These are phyloP conservation scores for Seira musarum DNA, from an alignment of 2,888 invertebrate species.

Conservation along the genomic window DNA sequence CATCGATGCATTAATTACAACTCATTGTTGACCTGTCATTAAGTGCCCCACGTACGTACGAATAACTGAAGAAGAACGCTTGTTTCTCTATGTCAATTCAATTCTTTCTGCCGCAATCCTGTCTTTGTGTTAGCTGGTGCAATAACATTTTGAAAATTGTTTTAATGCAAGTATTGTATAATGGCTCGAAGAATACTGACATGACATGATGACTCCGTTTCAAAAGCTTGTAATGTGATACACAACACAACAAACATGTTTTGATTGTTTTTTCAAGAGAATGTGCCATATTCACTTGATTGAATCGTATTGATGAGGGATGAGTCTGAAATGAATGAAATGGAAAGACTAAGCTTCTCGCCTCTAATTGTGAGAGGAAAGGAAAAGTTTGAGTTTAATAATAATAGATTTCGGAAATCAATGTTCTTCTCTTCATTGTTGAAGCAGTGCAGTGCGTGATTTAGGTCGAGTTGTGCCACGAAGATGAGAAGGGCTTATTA, in stretches of 20 bases:
- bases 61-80: background rate
- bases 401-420: conserved; percentile 55
- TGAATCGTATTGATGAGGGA: background rate
- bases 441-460: conserved; percentile 35
- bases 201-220: conserved; percentile 28
- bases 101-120: conserved; percentile 24
- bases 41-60: conserved; percentile 25
- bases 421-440: conserved; percentile 41
- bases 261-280: conserved; percentile 1
- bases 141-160: conserved; percentile 5
- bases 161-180: conserved; percentile 19
- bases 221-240: conserved; percentile 7
- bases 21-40: conserved; percentile 60
- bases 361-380: conserved; percentile 15
- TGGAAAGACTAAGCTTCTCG: too few relatives aligned
- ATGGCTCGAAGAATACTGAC: conserved; percentile 32
- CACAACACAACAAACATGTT: background rate
- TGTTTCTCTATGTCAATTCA: conserved; percentile 34
- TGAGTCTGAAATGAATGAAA: too few relatives aligned
- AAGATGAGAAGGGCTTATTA: conserved; percentile 5
- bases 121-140: conserved; percentile 14
- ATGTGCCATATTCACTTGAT: background rate
- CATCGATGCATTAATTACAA: conserved; percentile 57
- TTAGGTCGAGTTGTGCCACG: conserved; percentile 43
- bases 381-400: conserved; percentile 28